phyloP scores from a whole-genome alignment of 2,888 invertebrate genomes.

The Calameuta pallipes region DNA sequence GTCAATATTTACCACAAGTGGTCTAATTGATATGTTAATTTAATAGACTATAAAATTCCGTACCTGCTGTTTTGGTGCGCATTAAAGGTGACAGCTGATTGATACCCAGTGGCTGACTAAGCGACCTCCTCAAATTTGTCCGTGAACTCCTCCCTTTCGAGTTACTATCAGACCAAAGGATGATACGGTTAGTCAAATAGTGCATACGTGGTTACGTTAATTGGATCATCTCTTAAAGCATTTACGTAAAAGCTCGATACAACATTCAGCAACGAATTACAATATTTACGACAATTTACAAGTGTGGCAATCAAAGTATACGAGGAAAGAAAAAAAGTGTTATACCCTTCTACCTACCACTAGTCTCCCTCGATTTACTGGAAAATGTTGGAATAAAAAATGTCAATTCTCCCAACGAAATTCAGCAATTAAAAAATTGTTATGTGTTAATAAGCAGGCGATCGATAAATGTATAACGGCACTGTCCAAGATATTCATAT shows the following conservation, averaged over 20 bases:
- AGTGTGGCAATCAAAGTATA: slow-evolving; percentile 57
- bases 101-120: slow-evolving; percentile 77
- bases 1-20: not conserved
- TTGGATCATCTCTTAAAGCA: slow-evolving; percentile 22
- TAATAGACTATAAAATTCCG: slow-evolving; percentile 18
- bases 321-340: slow-evolving; percentile 52
- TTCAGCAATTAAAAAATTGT: not conserved
- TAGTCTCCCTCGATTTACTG: slow-evolving; percentile 65
- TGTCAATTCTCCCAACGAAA: slow-evolving; percentile 53
- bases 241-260: slow-evolving; percentile 56
- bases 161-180: slow-evolving; percentile 52
- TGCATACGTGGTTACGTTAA: not conserved
- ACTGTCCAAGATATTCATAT: not conserved
- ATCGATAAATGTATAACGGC: not conserved
- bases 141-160: slow-evolving; percentile 63
- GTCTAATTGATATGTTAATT: not conserved
- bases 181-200: not conserved
- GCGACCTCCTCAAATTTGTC: slow-evolving; percentile 70
- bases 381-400: slow-evolving; percentile 61
- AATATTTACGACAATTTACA: slow-evolving; percentile 37
- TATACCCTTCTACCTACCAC: slow-evolving; percentile 64
- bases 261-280: slow-evolving; percentile 63
- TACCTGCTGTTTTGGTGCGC: slow-evolving; percentile 69
- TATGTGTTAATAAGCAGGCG: not conserved
- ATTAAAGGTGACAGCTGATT: slow-evolving; percentile 71